Percentiles rank a stretch among this genome's conserved stretches.
Conservation (phyloP, 1,140 invertebrate species). For the Alviniconcha marisindica region DNA sequence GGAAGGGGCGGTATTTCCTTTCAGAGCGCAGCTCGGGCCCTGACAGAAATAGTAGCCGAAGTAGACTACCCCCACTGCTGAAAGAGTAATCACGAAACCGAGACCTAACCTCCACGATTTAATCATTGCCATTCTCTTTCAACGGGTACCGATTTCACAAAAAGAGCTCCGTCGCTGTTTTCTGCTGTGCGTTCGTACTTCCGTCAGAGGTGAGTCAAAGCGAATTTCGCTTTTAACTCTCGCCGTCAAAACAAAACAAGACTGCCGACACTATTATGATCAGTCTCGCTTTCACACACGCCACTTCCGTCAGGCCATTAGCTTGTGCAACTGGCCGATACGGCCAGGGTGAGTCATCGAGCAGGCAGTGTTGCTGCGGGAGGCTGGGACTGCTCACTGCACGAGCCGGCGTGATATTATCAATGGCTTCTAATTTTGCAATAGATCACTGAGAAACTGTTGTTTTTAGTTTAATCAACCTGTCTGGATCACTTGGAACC, state of each 20-base stretch:
- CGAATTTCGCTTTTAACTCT: background rate
- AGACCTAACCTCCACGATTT: slow-evolving; percentile 9
- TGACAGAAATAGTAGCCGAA: slow-evolving; percentile 38
- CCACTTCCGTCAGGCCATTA: background rate
- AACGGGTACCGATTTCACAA: background rate
- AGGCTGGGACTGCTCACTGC: no score
- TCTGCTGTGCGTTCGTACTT: background rate
- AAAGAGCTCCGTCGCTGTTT: background rate
- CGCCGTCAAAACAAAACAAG: slow-evolving; percentile 12
- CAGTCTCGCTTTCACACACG: background rate
- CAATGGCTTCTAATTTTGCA: no score
- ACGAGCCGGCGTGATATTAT: no score
- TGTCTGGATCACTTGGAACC: no score
- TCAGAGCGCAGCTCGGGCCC: slow-evolving; percentile 21
- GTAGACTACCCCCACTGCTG: slow-evolving; percentile 13
- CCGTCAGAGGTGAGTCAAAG: background rate
- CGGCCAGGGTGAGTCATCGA: no score
- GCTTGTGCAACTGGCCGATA: no score
- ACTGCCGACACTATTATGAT: background rate
- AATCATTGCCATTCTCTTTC: background rate
- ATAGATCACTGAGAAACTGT: no score
- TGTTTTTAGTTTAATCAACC: no score
- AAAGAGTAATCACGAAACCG: background rate
- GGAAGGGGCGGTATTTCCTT: background rate
- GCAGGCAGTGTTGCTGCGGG: no score